phyloP scores from a whole-genome alignment of 2,888 invertebrate genomes.

The Drosophila mimica region DNA sequence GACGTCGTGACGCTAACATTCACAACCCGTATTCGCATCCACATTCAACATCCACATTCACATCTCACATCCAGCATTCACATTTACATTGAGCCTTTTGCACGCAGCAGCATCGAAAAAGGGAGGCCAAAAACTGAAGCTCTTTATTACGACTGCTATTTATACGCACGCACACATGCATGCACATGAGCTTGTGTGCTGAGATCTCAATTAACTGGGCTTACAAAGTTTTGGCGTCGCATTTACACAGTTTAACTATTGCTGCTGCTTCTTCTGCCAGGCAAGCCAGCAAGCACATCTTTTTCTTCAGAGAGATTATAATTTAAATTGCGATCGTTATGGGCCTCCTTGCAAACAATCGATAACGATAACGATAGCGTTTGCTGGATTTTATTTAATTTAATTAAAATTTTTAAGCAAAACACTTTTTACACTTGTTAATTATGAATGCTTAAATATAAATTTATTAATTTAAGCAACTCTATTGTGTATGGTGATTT shows the following conservation, averaged over 20 bases:
- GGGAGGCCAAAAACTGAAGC: constrained; percentile 22
- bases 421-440: neutral
- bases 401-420: neutral
- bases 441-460: neutral
- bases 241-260: neutral
- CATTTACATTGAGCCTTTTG: neutral
- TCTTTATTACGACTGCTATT: constrained; percentile 30
- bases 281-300: neutral
- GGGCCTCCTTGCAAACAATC: neutral
- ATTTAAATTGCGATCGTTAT: neutral
- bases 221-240: constrained; percentile 5
- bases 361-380: neutral
- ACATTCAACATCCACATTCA: neutral
- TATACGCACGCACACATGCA: constrained; percentile 4
- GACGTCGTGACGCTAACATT: constrained; percentile 16
- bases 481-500: neutral
- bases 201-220: constrained; percentile 40
- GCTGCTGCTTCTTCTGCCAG: neutral
- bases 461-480: neutral
- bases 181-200: constrained; percentile 3
- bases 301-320: neutral
- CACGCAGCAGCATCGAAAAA: neutral
- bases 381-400: neutral
- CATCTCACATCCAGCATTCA: neutral
- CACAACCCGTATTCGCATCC: neutral